Percentiles rank a stretch among this genome's conserved stretches.
Conservation (phyloP, 1,140 invertebrate species). For the Drosophila fuyamai region DNA sequence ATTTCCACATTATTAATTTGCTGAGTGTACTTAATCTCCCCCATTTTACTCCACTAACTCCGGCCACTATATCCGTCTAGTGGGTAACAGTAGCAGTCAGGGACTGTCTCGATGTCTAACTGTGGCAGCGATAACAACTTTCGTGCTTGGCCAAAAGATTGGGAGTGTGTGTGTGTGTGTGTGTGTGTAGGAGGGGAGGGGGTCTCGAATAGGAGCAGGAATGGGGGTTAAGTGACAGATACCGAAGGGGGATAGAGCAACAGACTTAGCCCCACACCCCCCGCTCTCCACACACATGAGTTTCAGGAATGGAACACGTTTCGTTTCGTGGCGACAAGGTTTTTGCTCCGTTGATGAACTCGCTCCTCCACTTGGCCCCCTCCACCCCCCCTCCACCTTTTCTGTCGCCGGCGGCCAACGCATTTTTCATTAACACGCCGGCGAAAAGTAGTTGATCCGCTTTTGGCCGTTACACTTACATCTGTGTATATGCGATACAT, state of each 20-base stretch:
- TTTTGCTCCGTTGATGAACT: conserved; percentile 76
- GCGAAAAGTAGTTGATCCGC: conserved; percentile 73
- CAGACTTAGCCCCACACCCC: conserved; percentile 1
- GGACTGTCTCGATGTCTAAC: conserved; percentile 56
- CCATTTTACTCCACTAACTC: conserved; percentile 19
- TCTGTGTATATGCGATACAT: conserved; percentile 49
- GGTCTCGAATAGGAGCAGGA: neutral
- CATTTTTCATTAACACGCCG: conserved; percentile 71
- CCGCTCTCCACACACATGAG: neutral
- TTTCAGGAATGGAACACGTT: conserved; percentile 57
- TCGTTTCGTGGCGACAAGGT: conserved; percentile 66
- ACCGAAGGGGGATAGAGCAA: conserved; percentile 1
- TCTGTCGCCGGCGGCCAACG: conserved; percentile 54
- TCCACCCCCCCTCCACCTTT: neutral
- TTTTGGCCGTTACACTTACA: conserved; percentile 63
- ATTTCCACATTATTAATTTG: neutral
- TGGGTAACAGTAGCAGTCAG: conserved; percentile 56
- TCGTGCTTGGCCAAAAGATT: conserved; percentile 47
- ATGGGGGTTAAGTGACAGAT: conserved; percentile 2
- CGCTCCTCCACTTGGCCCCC: neutral
- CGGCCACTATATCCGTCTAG: conserved; percentile 14
- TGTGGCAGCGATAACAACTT: conserved; percentile 73
- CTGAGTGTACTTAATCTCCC: conserved; percentile 4
- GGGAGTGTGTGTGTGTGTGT: neutral
- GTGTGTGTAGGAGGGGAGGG: neutral